Evolutionary conservation across 2,113 vertebrate species (phyloP).

Genomic region (Melanerpes aurifrons): DNA sequence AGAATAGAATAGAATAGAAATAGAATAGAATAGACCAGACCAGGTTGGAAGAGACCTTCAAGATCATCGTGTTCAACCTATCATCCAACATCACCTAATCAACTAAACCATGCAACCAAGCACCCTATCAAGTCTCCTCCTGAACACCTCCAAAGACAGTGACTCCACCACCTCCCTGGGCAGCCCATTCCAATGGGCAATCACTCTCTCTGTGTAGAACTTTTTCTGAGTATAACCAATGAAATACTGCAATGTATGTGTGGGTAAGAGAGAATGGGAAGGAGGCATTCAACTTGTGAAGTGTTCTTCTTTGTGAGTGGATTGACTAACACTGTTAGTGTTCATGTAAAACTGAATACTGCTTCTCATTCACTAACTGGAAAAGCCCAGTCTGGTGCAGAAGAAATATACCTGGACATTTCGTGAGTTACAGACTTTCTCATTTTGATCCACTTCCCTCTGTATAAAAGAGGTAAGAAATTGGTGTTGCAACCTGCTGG

Average conservation of each 20-base stretch:
- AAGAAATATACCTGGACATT: background rate
- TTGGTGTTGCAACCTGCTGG: background rate
- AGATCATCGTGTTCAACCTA: no score
- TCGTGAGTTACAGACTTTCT: background rate
- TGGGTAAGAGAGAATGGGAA: background rate
- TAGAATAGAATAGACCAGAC: no score
- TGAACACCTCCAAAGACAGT: no score
- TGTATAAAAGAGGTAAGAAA: conserved; percentile 24
- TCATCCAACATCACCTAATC: no score
- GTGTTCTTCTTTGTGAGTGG: background rate
- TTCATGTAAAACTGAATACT: background rate
- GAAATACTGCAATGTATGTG: background rate
- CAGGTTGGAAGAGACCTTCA: no score
- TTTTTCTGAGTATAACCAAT: background rate
- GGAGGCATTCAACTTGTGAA: background rate
- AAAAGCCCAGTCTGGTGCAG: background rate
- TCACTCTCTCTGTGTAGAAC: no score
- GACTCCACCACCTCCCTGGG: no score
- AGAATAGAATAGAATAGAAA: no score
- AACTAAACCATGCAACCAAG: no score
- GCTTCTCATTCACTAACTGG: background rate
- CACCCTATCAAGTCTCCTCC: no score
- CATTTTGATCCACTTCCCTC: conserved; percentile 3
- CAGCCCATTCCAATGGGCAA: no score
- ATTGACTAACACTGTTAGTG: background rate